These are phyloP conservation scores for Arctocebus calabarensis DNA, from an alignment of 2,797 vertebrate genomes.

Conservation along the genomic window DNA sequence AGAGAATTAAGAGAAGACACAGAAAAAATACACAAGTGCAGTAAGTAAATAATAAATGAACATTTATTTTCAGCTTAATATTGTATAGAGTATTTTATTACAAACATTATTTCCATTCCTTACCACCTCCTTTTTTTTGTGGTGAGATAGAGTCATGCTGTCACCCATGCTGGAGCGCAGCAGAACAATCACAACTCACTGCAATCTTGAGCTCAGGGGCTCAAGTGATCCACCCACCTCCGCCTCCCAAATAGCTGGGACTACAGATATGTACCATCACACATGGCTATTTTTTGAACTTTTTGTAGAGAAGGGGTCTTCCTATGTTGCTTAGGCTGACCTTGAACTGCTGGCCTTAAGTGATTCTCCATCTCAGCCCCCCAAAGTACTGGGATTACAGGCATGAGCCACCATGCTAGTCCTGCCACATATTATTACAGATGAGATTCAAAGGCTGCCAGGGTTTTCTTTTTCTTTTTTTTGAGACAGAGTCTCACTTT, in stretches of 20 bases:
- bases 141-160: background rate
- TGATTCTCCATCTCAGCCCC: background rate
- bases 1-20: background rate
- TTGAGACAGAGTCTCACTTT: too few relatives aligned
- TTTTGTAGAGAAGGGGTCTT: background rate
- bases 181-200: background rate
- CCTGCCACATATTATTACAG: background rate
- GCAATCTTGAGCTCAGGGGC: background rate
- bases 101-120: slow-evolving; percentile 32
- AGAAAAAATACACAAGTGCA: background rate
- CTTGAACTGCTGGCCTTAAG: background rate
- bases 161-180: background rate
- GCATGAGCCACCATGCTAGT: background rate
- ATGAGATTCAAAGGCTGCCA: slow-evolving; percentile 36
- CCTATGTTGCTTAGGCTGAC: background rate
- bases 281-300: background rate
- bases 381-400: background rate
- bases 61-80: slow-evolving; percentile 31
- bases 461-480: background rate
- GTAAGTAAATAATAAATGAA: slow-evolving; percentile 28
- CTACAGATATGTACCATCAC: background rate
- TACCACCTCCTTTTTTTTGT: background rate
- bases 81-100: background rate
- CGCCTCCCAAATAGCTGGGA: background rate
- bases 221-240: background rate